Conservation (phyloP, 2,113 vertebrate species). For the Equus przewalskii region DNA sequence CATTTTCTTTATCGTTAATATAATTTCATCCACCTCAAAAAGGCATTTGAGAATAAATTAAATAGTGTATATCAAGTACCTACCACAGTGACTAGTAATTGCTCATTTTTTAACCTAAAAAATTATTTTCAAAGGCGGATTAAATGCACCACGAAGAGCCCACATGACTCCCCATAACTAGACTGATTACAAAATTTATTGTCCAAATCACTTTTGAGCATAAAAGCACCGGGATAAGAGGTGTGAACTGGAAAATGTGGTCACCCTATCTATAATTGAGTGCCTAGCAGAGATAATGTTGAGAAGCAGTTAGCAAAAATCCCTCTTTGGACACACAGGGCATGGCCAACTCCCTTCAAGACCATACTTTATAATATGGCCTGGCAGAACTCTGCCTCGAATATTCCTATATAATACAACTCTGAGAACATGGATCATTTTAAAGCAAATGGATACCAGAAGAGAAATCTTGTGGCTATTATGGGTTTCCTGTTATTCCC, state of each 20-base stretch:
- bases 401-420: background rate
- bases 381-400: background rate
- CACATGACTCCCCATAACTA: background rate
- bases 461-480: background rate
- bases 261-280: background rate
- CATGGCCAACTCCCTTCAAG: background rate
- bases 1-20: background rate
- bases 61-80: background rate
- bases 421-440: background rate
- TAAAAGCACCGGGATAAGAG: background rate
- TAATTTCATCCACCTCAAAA: background rate
- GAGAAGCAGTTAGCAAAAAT: background rate
- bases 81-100: background rate
- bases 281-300: background rate
- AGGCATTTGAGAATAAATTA: background rate
- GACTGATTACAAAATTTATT: background rate
- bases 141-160: background rate
- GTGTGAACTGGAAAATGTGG: background rate
- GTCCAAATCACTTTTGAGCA: background rate
- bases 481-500: constrained; percentile 15
- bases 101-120: background rate
- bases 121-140: background rate
- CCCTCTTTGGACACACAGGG: background rate
- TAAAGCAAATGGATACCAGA: background rate
- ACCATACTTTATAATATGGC: background rate